Conservation (phyloP, 2,797 vertebrate genomes). For the Sarcophilus harrisii region DNA sequence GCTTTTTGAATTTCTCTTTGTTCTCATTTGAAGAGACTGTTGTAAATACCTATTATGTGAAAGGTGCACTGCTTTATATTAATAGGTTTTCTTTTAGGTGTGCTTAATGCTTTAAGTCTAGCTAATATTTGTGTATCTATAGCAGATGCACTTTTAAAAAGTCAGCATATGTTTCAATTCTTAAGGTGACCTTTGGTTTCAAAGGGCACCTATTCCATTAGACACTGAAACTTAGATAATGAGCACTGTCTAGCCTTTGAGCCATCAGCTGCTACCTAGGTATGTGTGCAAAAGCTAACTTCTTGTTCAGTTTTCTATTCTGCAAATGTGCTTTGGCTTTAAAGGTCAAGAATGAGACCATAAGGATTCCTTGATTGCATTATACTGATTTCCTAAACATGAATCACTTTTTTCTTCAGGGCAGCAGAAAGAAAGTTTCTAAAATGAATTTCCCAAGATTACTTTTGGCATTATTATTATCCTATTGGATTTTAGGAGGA, state of each 20-base stretch:
- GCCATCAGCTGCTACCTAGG: neutral
- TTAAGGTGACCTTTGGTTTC: conserved; percentile 58
- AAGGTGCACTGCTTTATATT: neutral
- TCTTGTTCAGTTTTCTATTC: conserved; percentile 54
- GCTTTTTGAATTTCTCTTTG: neutral
- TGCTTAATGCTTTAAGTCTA: neutral
- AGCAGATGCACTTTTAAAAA: conserved; percentile 15
- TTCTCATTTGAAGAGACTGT: neutral
- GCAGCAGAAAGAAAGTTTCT: conserved; percentile 42
- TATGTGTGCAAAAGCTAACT: conserved; percentile 10
- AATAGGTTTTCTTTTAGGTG: conserved; percentile 5
- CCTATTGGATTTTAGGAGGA: conserved; percentile 41
- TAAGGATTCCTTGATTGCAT: conserved; percentile 67
- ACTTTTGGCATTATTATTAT: conserved; percentile 41
- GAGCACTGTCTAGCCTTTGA: neutral
- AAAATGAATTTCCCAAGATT: conserved; percentile 66
- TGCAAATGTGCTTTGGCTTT: conserved; percentile 62
- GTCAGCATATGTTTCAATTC: conserved; percentile 8
- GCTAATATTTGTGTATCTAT: neutral
- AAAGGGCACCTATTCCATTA: conserved; percentile 53
- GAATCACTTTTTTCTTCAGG: conserved; percentile 65
- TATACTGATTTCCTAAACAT: conserved; percentile 63
- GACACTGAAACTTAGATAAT: conserved; percentile 60
- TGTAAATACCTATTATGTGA: neutral
- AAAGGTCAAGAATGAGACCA: conserved; percentile 72